Base-by-base conservation (phyloP, 2,113 vertebrate genomes). In the Psittacara wagleri region DNA sequence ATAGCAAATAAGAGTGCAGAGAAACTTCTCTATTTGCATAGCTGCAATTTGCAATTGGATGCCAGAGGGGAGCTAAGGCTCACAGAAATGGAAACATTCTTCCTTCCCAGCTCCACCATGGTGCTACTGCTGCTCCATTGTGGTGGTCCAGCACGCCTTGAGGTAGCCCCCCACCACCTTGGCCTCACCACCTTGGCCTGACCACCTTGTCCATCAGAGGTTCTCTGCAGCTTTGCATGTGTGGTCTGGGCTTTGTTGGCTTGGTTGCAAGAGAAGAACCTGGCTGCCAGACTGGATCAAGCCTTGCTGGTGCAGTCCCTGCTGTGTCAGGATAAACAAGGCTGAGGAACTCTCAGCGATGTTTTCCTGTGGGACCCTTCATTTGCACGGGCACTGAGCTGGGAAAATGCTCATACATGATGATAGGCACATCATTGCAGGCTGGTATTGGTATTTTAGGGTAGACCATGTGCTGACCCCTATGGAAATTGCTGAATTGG, bases 81-180 rank as follows among this genome's bases (percentile, higher is more conserved):
- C 35, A 39, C 27, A 51, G 51, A 10, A 7, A 10, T 19, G 31
- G 24, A 41, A 41, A 28, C 3, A 4, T 20, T 49, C 43, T 55
- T 35, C n/a, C 37, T 48, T 23, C 41, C 41, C 69, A 62, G 23
- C 14, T 83, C 55, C 62, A 59, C 46, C 3, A 2, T 1, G 18
- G 31, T 70, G 17, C 28, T 1, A 1, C 0, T 1, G 11, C 37
- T 83, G 37, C 35, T 39, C n/a, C 46, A 11, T 0, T 51, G 33
- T 35, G 24, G 10, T 2, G 2, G 18, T 15, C 35, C 59, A 86
- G 73, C 23, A 81, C 0, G 0, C 9, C 29, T 17, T 0, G 0
- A 76, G 16, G 29, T 17, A 73, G 16, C 29, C 43, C 13, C 52
- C 73, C 43, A 17, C 7, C 29, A 44, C 31, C 11, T 5, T 4